A percentile compares a stretch with the other conserved stretches of the same genome.
Conservation (phyloP, 2,797 vertebrate species). For the Chloroceryle inda region DNA sequence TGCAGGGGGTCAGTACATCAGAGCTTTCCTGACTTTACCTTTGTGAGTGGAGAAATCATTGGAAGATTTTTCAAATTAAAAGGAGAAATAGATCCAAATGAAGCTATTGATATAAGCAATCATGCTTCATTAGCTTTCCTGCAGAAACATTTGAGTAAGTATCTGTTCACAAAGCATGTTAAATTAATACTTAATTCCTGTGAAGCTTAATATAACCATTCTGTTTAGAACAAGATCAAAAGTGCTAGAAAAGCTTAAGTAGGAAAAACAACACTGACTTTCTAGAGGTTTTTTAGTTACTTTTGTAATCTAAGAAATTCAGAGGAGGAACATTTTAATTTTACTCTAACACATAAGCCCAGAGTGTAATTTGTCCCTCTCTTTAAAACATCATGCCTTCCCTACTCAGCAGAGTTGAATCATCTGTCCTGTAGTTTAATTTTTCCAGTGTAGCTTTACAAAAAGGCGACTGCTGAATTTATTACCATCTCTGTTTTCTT, state of each 20-base stretch:
- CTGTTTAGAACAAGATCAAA: neutral
- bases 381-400: neutral
- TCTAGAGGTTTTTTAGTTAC: neutral
- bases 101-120: slow-evolving; percentile 90
- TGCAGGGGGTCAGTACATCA: slow-evolving; percentile 93
- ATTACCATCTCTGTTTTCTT: neutral
- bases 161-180: neutral
- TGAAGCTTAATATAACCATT: neutral
- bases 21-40: slow-evolving; percentile 97
- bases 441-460: neutral
- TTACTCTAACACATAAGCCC: neutral
- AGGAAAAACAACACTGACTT: neutral
- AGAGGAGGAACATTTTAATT: neutral
- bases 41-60: slow-evolving; percentile 86
- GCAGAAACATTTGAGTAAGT: slow-evolving; percentile 92
- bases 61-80: slow-evolving; percentile 89
- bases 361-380: neutral
- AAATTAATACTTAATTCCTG: neutral
- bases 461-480: neutral
- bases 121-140: slow-evolving; percentile 93
- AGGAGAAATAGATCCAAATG: slow-evolving; percentile 90
- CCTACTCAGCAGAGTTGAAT: neutral
- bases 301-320: neutral
- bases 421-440: neutral
- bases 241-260: neutral